Evolutionary conservation across 1,140 invertebrate species (phyloP), one percentile per base, ranked within the genome.

Genomic region (Dryas iulia): DNA sequence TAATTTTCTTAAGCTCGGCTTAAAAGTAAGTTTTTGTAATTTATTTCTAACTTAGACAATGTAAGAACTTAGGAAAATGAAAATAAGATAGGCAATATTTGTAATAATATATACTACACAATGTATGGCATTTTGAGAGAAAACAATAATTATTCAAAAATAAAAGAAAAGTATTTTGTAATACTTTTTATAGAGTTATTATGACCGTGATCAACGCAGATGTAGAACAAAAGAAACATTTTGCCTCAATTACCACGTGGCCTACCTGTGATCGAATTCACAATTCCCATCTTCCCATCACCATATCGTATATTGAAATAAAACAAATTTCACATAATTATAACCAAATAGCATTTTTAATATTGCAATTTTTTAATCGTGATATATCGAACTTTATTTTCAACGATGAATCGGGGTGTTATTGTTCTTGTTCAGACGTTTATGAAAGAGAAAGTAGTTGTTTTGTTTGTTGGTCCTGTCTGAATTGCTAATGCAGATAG

Each of bases 1-100:
- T 83, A 81, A 80, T 89, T 81, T 85, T 79, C 78, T 83, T 78
- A 77, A 86, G 84, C 85, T 86, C 78, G 71, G 69, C 83, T 69
- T 85, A 80, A 80, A 85, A 81, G 89, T 91, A 83, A 89, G 89
- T 89, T 30, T 35, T 0, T 63, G 4, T 53, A 53, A 26, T 6
- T 35, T 62, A 56, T 59, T 25, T 47, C 21, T 18, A 21, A 14
- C 18, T 21, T 47, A 47, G 7, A 47, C 8, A 10, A 18, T n/a
- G 2, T 47, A 47, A 47, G 18, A 8, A 47, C 39, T 18, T 39
- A 39, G 12, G n/a, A n/a, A n/a, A n/a, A n/a, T n/a, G n/a, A n/a
- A n/a, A n/a, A n/a, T n/a, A n/a, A n/a, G n/a, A n/a, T n/a, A n/a
- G n/a, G n/a, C n/a, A n/a, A n/a, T n/a, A n/a, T n/a, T n/a, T n/a